A percentile compares a stretch with the other conserved stretches of the same genome.
These are phyloP conservation scores for Chrysopa pallens DNA, from an alignment of 1,140 invertebrate genomes.

Conservation along the genomic window DNA sequence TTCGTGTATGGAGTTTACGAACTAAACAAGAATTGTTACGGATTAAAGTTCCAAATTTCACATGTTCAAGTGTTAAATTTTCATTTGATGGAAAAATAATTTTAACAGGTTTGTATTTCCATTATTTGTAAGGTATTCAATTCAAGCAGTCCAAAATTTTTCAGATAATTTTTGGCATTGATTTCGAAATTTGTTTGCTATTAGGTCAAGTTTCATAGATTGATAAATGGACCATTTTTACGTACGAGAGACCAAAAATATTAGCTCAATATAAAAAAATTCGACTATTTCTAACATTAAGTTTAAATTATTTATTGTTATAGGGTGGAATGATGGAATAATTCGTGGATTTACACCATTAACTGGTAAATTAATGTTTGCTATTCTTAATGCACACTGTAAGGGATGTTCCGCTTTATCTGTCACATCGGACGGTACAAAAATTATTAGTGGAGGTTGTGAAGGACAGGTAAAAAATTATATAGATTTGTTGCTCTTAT, in stretches of 20 bases:
- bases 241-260: no score
- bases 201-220: no score
- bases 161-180: no score
- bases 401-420: slow-evolving; percentile 67
- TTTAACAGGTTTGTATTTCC: slow-evolving; percentile 36
- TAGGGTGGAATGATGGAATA: slow-evolving; percentile 74
- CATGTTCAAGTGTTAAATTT: slow-evolving; percentile 60
- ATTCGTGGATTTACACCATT: slow-evolving; percentile 72
- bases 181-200: no score
- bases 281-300: no score
- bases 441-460: slow-evolving; percentile 68
- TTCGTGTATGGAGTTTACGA: slow-evolving; percentile 65
- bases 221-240: no score
- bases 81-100: slow-evolving; percentile 60
- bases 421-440: slow-evolving; percentile 46
- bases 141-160: no score
- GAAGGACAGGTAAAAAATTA: slow-evolving; percentile 50
- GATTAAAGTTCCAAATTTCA: slow-evolving; percentile 70
- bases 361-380: slow-evolving; percentile 58
- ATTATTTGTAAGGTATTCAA: no score
- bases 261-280: no score
- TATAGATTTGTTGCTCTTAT: no score
- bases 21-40: slow-evolving; percentile 62
- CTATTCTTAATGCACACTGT: slow-evolving; percentile 70
- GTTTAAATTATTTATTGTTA: no score